Base-by-base conservation (phyloP, 2,888 invertebrate species). In the Caenorhabditis panamensis region DNA sequence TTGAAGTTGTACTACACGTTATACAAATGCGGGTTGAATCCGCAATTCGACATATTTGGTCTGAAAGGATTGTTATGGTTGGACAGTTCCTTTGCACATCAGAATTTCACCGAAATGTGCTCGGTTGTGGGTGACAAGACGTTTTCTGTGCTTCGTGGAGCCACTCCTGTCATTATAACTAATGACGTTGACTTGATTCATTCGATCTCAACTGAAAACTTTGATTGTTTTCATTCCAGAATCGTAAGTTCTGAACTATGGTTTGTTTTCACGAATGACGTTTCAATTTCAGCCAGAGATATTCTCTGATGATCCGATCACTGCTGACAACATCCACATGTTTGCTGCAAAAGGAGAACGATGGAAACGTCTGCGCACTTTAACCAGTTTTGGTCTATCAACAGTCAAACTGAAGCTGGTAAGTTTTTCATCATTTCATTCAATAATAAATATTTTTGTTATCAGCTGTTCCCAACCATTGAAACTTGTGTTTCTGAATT, bases 331-430 rank as follows among this genome's bases (percentile, higher is more conserved):
- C n/a, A 78, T 86, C n/a, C 87, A 92, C 85, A 91, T 92, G 89
- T 91, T 92, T 81, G 90, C 90, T 88, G 92, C 76, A 3, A 87
- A 91, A 2, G 92, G 92, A 24, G 90, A 91, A 56, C 88, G 92
- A 36, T 93, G 93, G 93, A 92, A 93, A 86, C 88, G 92, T 20
- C 91, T 93, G 24, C 88, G 93, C 20, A 90, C 91, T 26, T 88
- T 92, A 11, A 91, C 92, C n/a, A 92, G 92, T 49, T 75, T 66
- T 53, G 82, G 83, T 20, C 49, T 87, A 4, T 83, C 83, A 4
- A 72, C 76, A n/a, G 62, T 75, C 2, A 86, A 86, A 64, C 53
- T 86, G 58, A 83, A 83, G 75, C 44, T 73, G 56, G 86, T 86
- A 11, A 31, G 53, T 44, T 20, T 51, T 16, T n/a, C 16, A 49